phyloP scores from a whole-genome alignment of 2,888 invertebrate genomes.

The Dendrolimus houi region DNA sequence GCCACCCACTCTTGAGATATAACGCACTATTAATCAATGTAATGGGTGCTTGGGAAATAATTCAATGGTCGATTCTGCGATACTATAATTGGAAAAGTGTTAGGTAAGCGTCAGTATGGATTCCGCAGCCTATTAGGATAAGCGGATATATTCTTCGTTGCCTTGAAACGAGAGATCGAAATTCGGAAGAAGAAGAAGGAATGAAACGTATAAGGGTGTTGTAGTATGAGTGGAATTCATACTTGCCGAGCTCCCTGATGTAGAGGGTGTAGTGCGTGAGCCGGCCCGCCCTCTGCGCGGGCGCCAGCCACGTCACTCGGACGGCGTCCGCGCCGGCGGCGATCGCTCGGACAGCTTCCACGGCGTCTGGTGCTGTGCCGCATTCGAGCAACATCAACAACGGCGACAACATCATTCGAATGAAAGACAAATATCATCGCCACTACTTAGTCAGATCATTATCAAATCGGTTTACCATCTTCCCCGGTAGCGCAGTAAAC shows the following conservation, averaged over 20 bases:
- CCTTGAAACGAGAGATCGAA: too few relatives aligned
- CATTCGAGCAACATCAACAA: background rate
- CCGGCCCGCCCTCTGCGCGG: conserved; percentile 82
- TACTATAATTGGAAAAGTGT: too few relatives aligned
- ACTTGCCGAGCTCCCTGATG: conserved; percentile 80
- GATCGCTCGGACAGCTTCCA: conserved; percentile 84
- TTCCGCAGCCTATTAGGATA: too few relatives aligned
- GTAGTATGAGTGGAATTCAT: conserved; percentile 20
- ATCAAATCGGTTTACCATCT: conserved; percentile 75
- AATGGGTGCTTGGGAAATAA: background rate
- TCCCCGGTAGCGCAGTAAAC: conserved; percentile 86
- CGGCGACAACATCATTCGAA: background rate
- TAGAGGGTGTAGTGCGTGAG: conserved; percentile 88
- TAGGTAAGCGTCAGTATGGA: too few relatives aligned
- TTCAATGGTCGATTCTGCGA: too few relatives aligned
- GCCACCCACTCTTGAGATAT: conserved; percentile 34
- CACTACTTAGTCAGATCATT: too few relatives aligned
- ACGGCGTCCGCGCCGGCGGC: conserved; percentile 85
- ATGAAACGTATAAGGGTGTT: too few relatives aligned
- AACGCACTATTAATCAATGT: conserved; percentile 9
- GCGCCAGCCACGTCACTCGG: conserved; percentile 88
- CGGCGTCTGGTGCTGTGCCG: conserved; percentile 83
- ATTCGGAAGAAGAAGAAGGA: too few relatives aligned
- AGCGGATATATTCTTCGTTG: too few relatives aligned
- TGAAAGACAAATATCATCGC: background rate